Percentiles rank a stretch among this genome's conserved stretches.
phyloP scores from a whole-genome alignment of 1,140 invertebrate species.

The Lepidurus arcticus region DNA sequence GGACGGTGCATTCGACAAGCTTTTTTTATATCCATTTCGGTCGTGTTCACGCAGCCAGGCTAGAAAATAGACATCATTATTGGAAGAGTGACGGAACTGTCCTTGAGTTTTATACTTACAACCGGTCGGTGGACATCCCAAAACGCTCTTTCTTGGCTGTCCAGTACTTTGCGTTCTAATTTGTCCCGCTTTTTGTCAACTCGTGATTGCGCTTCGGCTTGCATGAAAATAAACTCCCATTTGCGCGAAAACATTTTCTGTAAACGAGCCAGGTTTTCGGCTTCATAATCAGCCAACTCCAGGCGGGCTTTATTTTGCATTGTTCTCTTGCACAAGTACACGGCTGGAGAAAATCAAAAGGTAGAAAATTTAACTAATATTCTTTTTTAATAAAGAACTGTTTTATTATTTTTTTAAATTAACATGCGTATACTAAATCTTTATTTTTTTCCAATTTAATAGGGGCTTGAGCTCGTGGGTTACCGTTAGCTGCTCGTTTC shows the following conservation, averaged over 20 bases:
- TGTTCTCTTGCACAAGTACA: slow-evolving; percentile 97
- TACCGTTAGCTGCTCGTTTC: too few relatives aligned
- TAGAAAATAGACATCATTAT: slow-evolving; percentile 45
- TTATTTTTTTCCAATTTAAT: too few relatives aligned
- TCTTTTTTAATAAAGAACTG: slow-evolving; percentile 14
- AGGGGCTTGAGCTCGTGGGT: too few relatives aligned
- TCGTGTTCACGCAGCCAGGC: slow-evolving; percentile 98
- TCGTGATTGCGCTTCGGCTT: slow-evolving; percentile 74
- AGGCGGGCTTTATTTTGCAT: slow-evolving; percentile 99
- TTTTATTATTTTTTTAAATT: slow-evolving; percentile 26
- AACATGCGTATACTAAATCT: slow-evolving; percentile 34
- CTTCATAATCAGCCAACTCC: slow-evolving; percentile 96
- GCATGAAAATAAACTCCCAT: slow-evolving; percentile 99
- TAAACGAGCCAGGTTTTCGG: slow-evolving; percentile 90
- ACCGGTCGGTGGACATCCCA: slow-evolving; percentile 99
- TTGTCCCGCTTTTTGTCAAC: slow-evolving; percentile 99
- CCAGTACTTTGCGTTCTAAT: slow-evolving; percentile 92
- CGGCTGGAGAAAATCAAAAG: slow-evolving; percentile 58
- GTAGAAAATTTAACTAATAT: background rate
- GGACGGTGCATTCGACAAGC: slow-evolving; percentile 75
- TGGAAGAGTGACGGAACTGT: background rate
- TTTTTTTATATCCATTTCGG: slow-evolving; percentile 96
- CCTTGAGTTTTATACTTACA: slow-evolving; percentile 51
- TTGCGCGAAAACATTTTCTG: slow-evolving; percentile 99
- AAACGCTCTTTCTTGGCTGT: slow-evolving; percentile 97